Base-by-base conservation (phyloP, 2,113 vertebrate species). In the Scomber scombrus region DNA sequence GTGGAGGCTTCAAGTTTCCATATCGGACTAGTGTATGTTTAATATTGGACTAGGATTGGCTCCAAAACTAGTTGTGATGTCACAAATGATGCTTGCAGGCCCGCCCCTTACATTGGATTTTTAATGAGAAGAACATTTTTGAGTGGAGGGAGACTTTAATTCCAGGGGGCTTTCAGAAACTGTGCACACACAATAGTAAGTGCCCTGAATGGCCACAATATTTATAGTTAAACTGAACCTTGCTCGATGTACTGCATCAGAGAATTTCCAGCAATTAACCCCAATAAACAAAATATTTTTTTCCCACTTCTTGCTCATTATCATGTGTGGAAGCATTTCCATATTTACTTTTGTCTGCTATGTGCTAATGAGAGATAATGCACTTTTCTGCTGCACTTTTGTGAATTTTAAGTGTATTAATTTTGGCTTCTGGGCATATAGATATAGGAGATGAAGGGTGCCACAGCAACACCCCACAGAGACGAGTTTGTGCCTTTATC, bases 321-420 rank as follows among this genome's bases (percentile, higher is more conserved):
- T 26, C 47, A n/a, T 14, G 13, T 3, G 5, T 45, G 12, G 12
- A 51, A 31, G 58, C 55, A 55, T 50, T 62, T 74, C 10, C 50
- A 19, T 23, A 63, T 83, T 71, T 57, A 29, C 54, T 34, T 45
- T 65, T 29, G 40, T 62, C 60, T 65, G n/a, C 5, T 7, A 15
- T 65, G 57, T 77, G 50, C 56, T 79, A 87, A 88, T 66, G 58
- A 73, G 62, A 21, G 52, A 47, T 49, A 31, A 26, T 43, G 49
- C 15, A 3, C 50, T 11, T 74, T 73, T 34, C 26, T 26, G 29
- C 15, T 9, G n/a, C 3, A 40, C 56, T 56, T 71, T 63, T 70
- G 19, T 80, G 66, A 67, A 78, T 71, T 45, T 31, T 21, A 51
- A 62, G 12, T 19, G 11, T 50, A 64, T 81, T 66, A 26, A 55